Evolutionary conservation across 2,888 invertebrate species (phyloP).

Genomic region (Ryuthela nishihirai): DNA sequence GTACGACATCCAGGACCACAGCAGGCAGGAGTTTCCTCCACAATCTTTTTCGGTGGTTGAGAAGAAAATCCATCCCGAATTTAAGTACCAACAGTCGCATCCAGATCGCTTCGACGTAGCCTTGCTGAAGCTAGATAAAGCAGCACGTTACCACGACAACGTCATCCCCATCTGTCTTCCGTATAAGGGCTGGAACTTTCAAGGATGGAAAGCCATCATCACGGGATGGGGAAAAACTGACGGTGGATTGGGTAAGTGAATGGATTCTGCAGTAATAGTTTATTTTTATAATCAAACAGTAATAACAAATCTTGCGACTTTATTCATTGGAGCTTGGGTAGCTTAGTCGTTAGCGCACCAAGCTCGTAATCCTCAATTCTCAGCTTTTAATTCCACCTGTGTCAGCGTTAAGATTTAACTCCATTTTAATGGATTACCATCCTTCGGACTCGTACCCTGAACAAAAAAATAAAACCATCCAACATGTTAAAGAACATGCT

Average conservation of each 20-base stretch:
- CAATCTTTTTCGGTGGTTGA: constrained; percentile 66
- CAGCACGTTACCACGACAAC: constrained; percentile 62
- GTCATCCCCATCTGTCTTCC: constrained; percentile 78
- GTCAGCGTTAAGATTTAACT: too few species aligned
- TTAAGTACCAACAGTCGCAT: constrained; percentile 74
- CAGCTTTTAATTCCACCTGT: too few species aligned
- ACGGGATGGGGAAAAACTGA: constrained; percentile 84
- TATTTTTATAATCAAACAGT: not conserved
- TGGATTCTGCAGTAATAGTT: not conserved
- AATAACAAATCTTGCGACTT: not conserved
- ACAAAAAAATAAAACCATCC: too few species aligned
- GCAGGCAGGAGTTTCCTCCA: constrained; percentile 61
- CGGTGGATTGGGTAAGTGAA: constrained; percentile 50
- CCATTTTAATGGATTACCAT: too few species aligned
- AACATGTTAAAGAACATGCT: too few species aligned
- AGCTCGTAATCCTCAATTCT: too few species aligned
- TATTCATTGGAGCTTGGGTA: too few species aligned
- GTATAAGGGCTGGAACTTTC: constrained; percentile 49
- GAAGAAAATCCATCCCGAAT: constrained; percentile 73
- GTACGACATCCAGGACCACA: constrained; percentile 69
- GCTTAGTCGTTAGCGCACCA: too few species aligned
- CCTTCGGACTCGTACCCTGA: too few species aligned
- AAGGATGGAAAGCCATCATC: constrained; percentile 62
- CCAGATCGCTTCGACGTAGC: constrained; percentile 76
- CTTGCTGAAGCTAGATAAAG: constrained; percentile 65